phyloP scores from a whole-genome alignment of 2,888 invertebrate genomes.

The Lamellibrachia satsuma region DNA sequence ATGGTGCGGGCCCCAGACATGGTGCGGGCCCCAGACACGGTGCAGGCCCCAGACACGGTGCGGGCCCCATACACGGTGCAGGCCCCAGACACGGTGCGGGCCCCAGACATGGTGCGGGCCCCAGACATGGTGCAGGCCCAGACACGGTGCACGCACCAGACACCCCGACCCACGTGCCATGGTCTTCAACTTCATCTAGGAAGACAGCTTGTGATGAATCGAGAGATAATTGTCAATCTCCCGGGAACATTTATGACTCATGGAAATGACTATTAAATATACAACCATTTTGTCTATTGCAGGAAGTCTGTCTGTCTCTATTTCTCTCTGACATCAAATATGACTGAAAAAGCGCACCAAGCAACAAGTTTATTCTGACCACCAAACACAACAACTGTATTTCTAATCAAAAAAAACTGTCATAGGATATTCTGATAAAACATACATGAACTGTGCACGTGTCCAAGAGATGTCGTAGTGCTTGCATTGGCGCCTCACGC shows the following conservation, averaged over 20 bases:
- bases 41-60: too few relatives aligned
- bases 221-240: not conserved
- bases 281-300: not conserved
- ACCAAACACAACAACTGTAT: not conserved
- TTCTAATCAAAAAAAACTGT: not conserved
- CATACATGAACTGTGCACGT: not conserved
- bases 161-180: not conserved
- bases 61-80: too few relatives aligned
- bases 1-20: not conserved
- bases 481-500: not conserved
- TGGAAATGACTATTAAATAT: conserved; percentile 4
- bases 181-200: not conserved
- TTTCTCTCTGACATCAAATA: not conserved
- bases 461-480: not conserved
- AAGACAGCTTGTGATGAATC: not conserved
- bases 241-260: conserved; percentile 13
- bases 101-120: not conserved
- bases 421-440: not conserved
- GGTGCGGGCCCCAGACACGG: too few relatives aligned
- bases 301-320: not conserved
- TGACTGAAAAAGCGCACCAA: not conserved
- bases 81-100: not conserved
- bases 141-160: not conserved
- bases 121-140: not conserved
- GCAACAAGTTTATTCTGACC: not conserved